Base-by-base conservation (phyloP, 2,113 vertebrate genomes). In the Cyanocitta stelleri region DNA sequence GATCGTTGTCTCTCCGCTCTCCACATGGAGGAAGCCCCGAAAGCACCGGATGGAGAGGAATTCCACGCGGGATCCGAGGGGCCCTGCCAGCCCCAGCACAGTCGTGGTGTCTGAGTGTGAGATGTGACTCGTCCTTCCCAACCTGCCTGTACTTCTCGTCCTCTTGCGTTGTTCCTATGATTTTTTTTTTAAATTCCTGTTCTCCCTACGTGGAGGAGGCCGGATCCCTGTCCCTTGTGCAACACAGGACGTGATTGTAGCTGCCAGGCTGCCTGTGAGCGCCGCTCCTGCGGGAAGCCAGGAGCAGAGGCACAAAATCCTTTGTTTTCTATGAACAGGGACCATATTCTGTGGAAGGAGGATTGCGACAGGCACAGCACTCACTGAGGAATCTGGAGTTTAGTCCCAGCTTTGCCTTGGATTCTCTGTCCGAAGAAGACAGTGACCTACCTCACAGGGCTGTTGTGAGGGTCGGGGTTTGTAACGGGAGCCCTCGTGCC, bases 381-480 rank as follows among this genome's bases (percentile, higher is more conserved):
- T 51, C 46, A 22, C 17, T 2, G 44, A 51, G 68, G 55, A 87
- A 44, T 8, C 62, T 37, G 75, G 62, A 80, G 64, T 74, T 73
- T 37, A 41, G 77, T 49, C 79, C 89, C 83, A 52, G 93, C 75
- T 83, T 79, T 68, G 84, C 93, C 95, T 87, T 64, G 93, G 91
- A 63, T 82, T 79, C 94, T 85, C 93, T 72, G 83, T 87, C 90
- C 16, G 13, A 13, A 44, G 91, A 33, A 83, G 94, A 92, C 90
- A 64, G 92, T n/a, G 89, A 94, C 90, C 83, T 94, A 89, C 93
- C 88, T 96, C 90, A 78, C 86, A 85, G 91, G 91, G 85, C 80
- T 94, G 95, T 82, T 92, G 92, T 92, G 95, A 96, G 87, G 89
- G 13, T 49, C 27, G 11, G 29, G 6, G 72, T 69, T 63, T 20